These are phyloP conservation scores for Microtus oregoni DNA, from an alignment of 2,113 vertebrate genomes.

Conservation along the genomic window DNA sequence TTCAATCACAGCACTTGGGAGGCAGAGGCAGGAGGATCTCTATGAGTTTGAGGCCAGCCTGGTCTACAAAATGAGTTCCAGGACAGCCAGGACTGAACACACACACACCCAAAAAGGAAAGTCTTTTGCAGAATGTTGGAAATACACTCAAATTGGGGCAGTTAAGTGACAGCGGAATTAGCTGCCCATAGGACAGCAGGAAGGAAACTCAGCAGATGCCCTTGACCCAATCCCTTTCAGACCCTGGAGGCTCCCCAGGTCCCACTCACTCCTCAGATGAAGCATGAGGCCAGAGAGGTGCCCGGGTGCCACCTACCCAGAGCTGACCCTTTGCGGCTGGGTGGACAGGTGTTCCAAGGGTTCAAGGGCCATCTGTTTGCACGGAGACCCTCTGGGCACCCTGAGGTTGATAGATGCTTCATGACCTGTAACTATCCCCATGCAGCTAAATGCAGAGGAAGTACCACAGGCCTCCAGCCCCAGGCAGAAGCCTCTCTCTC, in stretches of 20 bases:
- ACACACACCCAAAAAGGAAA: no score
- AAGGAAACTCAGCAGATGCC: no score
- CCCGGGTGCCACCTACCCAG: background rate
- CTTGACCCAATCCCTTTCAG: background rate
- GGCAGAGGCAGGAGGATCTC: no score
- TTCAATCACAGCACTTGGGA: no score
- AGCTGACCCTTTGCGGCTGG: background rate
- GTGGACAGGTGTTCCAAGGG: background rate
- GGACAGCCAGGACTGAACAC: no score
- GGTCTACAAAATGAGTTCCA: no score
- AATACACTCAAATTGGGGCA: background rate
- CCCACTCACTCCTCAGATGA: background rate
- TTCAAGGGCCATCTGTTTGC: background rate
- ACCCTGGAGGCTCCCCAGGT: background rate
- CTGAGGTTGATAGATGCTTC: background rate
- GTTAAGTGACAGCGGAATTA: background rate
- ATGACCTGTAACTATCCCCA: background rate
- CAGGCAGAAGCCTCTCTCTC: background rate
- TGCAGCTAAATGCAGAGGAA: background rate
- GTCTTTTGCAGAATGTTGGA: no score
- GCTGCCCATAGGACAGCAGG: no score
- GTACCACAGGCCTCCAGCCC: background rate
- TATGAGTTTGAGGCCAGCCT: no score
- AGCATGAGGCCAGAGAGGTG: background rate
- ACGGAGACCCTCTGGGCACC: no score